Evolutionary conservation across 2,888 invertebrate species (phyloP), one percentile per base, ranked within the genome.

Genomic region (Plemyria rubiginata): DNA sequence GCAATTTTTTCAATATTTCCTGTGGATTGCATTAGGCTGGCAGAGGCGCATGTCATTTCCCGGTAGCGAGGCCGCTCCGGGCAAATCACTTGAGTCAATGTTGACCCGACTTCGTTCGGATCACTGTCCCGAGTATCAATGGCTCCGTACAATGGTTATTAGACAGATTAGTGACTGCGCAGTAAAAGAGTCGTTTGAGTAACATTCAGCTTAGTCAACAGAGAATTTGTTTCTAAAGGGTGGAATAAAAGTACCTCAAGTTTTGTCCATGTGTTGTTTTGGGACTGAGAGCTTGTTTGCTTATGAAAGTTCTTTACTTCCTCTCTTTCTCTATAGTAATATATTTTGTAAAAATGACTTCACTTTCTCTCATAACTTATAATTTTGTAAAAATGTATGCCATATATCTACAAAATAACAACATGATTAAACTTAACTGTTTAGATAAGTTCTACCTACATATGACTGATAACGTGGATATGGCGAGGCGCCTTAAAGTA

Each of bases 1-100:
- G 46, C 16, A 13, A 46, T 28, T 53, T 62, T 80, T 80, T 81
- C 76, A 77, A 78, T 81, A 79, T 81, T 84, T 80, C 72, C 70
- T 73, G 78, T 80, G 82, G 80, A 83, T 84, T 82, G 81, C 83
- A 84, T 79, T 71, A 77, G 71, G 65, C 71, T 76, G 74, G 80
- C 80, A 82, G 77, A 74, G 76, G 79, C 71, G 82, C 84, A 86
- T 82, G 88, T 86, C 89, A 86, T 88, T 88, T 87, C 76, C 80
- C 80, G 78, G 78, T 29, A 32, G 49, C 40, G 22, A 76, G 71
- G 81, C 80, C 84, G 77, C 79, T 73, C 68, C 56, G 81, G 84
- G 80, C 70, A 79, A 86, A 86, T 86, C 85, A 79, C 80, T 77
- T 76, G 77, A 80, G 88, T 82, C 88, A 90, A 90, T 90, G 88